phyloP scores from a whole-genome alignment of 1,140 invertebrate species.

The Amphibalanus amphitrite region DNA sequence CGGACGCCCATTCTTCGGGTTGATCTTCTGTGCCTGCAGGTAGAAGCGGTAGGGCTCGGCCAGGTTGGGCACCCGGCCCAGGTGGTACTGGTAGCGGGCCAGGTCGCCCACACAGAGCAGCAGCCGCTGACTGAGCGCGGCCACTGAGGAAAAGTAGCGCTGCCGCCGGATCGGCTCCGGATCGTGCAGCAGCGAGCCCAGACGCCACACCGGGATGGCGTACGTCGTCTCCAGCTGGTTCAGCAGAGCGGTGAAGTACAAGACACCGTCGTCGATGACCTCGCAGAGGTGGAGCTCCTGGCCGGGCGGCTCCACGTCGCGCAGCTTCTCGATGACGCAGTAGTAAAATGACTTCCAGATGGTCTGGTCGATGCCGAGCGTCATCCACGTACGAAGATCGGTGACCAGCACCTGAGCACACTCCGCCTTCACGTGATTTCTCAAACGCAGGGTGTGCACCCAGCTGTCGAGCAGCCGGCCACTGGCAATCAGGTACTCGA shows the following conservation, averaged over 20 bases:
- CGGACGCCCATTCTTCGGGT: conserved; percentile 83
- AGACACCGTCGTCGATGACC: background rate
- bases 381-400: background rate
- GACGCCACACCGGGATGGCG: background rate
- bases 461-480: background rate
- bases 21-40: conserved; percentile 77
- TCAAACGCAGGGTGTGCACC: background rate
- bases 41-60: conserved; percentile 75
- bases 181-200: background rate
- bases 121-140: conserved; percentile 66
- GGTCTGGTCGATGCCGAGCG: background rate
- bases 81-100: conserved; percentile 67
- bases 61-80: conserved; percentile 62
- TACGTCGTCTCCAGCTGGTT: background rate
- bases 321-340: background rate
- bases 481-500: background rate
- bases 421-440: background rate
- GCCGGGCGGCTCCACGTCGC: background rate
- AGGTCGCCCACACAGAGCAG: conserved; percentile 80
- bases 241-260: background rate
- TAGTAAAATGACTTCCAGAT: background rate
- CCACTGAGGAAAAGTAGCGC: background rate
- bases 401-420: background rate
- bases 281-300: background rate
- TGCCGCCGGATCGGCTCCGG: background rate